Evolutionary conservation across 2,888 invertebrate species (phyloP).

Genomic region (Antheraea yamamai): DNA sequence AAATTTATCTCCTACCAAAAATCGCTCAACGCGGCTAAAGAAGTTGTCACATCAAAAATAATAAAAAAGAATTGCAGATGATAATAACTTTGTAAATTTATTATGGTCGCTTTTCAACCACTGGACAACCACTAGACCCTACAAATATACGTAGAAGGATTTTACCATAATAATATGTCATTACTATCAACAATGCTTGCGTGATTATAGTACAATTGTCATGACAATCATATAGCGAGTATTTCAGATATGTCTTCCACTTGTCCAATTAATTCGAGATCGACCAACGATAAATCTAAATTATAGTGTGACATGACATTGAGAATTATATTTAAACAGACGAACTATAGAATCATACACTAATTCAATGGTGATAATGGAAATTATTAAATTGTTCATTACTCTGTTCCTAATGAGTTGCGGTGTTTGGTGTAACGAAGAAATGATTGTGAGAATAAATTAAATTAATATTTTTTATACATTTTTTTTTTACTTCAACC

Average conservation of each 20-base stretch:
- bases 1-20: too few relatives aligned
- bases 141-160: too few relatives aligned
- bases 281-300: background rate
- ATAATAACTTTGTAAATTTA: too few relatives aligned
- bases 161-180: background rate
- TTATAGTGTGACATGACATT: constrained; percentile 7
- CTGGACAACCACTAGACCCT: too few relatives aligned
- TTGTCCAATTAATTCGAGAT: background rate
- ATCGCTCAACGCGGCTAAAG: too few relatives aligned
- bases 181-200: background rate
- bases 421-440: constrained; percentile 7
- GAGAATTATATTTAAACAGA: constrained; percentile 2
- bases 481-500: background rate
- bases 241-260: background rate
- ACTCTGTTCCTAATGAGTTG: background rate
- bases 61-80: too few relatives aligned
- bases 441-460: constrained; percentile 23
- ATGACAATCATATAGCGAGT: background rate
- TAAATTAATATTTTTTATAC: background rate
- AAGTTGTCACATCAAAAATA: too few relatives aligned
- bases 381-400: background rate
- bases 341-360: background rate
- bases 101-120: too few relatives aligned
- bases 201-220: background rate
- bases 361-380: background rate